phyloP scores from a whole-genome alignment of 2,113 vertebrate species.

The Corythoichthys haematopterus region DNA sequence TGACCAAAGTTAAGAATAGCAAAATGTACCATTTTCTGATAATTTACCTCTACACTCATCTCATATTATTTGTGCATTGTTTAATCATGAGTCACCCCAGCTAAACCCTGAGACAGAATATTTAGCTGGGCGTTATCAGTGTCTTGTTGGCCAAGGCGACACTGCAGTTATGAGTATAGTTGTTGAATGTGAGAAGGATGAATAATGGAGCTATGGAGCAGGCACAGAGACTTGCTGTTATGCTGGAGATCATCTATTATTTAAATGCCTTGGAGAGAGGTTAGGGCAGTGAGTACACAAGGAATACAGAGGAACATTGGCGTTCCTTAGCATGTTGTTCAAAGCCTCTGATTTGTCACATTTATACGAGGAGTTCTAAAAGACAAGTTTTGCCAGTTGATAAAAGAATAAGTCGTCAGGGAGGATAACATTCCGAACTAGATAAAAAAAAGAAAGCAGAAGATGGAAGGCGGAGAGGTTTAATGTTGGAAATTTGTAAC shows the following conservation, averaged over 20 bases:
- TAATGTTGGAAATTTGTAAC: conserved; percentile 18
- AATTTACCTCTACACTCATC: neutral
- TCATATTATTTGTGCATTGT: neutral
- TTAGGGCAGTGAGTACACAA: conserved; percentile 33
- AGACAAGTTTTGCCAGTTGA: conserved; percentile 4
- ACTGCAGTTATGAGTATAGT: conserved; percentile 38
- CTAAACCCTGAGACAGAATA: conserved; percentile 26
- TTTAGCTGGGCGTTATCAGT: conserved; percentile 6
- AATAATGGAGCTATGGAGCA: conserved; percentile 55
- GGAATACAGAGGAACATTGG: conserved; percentile 32
- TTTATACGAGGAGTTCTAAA: conserved; percentile 20
- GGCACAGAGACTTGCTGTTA: conserved; percentile 44
- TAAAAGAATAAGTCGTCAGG: neutral
- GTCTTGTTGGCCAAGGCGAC: conserved; percentile 20
- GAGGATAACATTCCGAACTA: conserved; percentile 17
- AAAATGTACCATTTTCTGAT: neutral
- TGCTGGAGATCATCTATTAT: conserved; percentile 65
- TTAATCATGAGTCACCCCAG: conserved; percentile 17
- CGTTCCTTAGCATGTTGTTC: conserved; percentile 25
- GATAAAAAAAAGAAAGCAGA: conserved; percentile 25
- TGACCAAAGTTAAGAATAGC: neutral
- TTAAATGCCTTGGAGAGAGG: conserved; percentile 52
- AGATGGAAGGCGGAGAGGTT: neutral
- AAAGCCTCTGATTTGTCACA: conserved; percentile 37
- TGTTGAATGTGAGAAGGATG: conserved; percentile 41